A percentile compares a stretch with the other conserved stretches of the same genome.
phyloP scores from a whole-genome alignment of 2,888 invertebrate genomes.

The Chorisops tibialis region DNA sequence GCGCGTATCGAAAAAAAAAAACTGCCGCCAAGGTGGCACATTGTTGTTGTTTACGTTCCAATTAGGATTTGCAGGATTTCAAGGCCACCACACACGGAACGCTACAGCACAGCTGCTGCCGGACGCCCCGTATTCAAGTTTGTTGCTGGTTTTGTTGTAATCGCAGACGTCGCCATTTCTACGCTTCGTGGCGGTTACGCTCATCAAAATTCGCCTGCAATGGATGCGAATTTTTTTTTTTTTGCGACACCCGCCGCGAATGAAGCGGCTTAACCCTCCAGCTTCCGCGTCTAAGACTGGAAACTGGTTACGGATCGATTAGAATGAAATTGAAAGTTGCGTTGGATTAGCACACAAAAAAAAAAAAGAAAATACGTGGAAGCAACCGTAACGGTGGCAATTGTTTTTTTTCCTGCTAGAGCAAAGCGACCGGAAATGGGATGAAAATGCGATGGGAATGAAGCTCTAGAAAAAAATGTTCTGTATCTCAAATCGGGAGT shows the following conservation, averaged over 20 bases:
- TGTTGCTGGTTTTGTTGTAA: neutral
- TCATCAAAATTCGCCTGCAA: neutral
- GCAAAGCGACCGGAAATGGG: no score
- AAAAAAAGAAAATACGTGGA: no score
- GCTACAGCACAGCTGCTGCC: neutral
- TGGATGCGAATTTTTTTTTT: neutral
- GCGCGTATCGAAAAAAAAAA: neutral
- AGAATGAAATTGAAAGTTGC: conserved; percentile 19
- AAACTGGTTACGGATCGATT: neutral
- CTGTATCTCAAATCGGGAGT: no score
- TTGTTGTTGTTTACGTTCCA: neutral
- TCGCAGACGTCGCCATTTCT: neutral
- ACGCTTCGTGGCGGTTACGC: neutral
- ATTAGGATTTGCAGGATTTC: neutral
- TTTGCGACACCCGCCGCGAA: no score
- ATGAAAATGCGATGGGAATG: no score
- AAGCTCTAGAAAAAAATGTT: no score
- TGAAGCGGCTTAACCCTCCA: no score
- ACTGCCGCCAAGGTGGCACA: neutral
- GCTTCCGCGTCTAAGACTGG: conserved; percentile 7
- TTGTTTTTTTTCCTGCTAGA: no score
- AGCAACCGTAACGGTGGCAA: no score
- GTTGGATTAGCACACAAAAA: no score
- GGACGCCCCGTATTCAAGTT: neutral
- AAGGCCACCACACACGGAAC: neutral